Base-by-base conservation (phyloP, 1,140 invertebrate species). In the Lepidotrigona ventralis region DNA sequence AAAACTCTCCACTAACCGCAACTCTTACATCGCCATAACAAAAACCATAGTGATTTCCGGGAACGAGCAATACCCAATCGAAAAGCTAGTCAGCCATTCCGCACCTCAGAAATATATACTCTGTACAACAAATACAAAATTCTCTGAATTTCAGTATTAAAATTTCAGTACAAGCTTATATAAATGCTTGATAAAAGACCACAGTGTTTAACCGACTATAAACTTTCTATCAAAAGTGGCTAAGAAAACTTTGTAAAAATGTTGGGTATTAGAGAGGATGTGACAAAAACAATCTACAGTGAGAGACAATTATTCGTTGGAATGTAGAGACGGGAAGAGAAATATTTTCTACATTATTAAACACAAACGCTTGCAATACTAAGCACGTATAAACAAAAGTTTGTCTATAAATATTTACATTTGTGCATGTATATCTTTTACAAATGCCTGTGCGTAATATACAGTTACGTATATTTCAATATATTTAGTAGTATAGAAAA, bases 1-100 rank as follows among this genome's bases (percentile, higher is more conserved):
- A 89, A 87, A 88, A 90, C 88, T 74, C 89, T 91, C 86, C 90
- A 92, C 86, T 92, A 92, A 91, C 84, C 90, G 90, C 91, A 90
- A 91, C 90, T 92, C 89, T 88, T 90, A 64, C 75, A 89, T 89
- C 88, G 90, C 53, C 84, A 78, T 86, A 87, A 80, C 79, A 87
- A 77, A 86, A 29, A 85, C 69, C 51, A 77, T 63, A 74, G 60
- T 51, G 23, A 82, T 51, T 84, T 64, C 72, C 21, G n/a, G 14
- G 21, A 53, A 71, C 58, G 63, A 63, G 54, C 66, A 29, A 56
- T 60, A 60, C 68, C 68, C 70, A 21, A 1, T 60, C 26, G 1
- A 51, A 15, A 17, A 74, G 9, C 21, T 74, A 54, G 23, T 12
- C 15, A 29, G 23, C 2, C 14, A 23, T 56, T 53, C 15, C 54